Conservation (phyloP, 2,113 vertebrate species). For the Chroicocephalus ridibundus region DNA sequence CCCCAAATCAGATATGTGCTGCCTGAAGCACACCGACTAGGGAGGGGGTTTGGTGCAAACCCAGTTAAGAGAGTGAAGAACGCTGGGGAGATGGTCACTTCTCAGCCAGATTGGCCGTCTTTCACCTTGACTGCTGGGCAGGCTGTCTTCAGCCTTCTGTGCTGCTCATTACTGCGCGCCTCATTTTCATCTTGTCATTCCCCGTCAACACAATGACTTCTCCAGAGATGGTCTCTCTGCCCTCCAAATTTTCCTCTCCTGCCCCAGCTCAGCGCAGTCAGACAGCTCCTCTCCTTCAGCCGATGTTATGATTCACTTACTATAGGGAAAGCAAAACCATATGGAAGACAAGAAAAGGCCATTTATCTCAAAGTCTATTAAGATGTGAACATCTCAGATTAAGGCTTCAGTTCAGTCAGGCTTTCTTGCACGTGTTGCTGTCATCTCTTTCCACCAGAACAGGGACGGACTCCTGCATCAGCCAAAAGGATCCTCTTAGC, state of each 20-base stretch:
- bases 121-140: neutral
- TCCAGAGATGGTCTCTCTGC: neutral
- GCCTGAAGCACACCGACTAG: neutral
- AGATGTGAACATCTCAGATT: neutral
- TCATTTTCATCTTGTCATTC: neutral
- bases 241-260: neutral
- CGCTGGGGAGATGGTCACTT: neutral
- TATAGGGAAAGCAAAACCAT: slow-evolving; percentile 30
- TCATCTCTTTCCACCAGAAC: neutral
- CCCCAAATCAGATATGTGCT: fast-evolving
- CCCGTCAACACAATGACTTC: neutral
- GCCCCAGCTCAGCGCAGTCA: neutral
- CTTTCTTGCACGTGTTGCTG: slow-evolving; percentile 15
- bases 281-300: neutral
- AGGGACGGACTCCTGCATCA: neutral
- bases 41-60: neutral
- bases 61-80: neutral
- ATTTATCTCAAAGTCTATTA: slow-evolving; percentile 14
- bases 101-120: neutral
- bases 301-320: neutral
- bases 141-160: neutral
- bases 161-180: neutral
- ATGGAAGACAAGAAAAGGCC: slow-evolving; percentile 24
- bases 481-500: neutral
- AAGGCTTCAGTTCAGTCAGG: neutral